Percentiles rank a stretch among this genome's conserved stretches.
Evolutionary conservation across 2,888 invertebrate species (phyloP).

Genomic region (Lacanobia wlatinum): DNA sequence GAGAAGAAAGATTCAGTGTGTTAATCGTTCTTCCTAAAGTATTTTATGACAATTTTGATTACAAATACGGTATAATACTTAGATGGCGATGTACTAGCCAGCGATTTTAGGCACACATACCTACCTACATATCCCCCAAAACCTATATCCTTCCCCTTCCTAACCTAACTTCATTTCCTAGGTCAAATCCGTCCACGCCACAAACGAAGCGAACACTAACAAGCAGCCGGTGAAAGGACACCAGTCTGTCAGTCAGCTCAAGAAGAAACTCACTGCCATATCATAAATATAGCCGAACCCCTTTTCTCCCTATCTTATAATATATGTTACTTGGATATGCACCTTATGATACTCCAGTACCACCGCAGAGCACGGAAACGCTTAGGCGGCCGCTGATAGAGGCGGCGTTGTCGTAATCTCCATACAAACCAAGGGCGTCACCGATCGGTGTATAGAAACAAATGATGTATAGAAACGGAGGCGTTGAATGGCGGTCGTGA

Average conservation of each 20-base stretch:
- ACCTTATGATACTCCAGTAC: constrained; percentile 5
- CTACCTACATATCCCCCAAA: background rate
- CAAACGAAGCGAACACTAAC: constrained; percentile 80
- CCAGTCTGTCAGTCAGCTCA: constrained; percentile 85
- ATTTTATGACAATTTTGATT: too few relatives aligned
- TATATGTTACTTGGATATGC: constrained; percentile 55
- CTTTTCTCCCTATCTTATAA: constrained; percentile 3
- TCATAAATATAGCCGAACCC: constrained; percentile 68
- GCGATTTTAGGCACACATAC: background rate
- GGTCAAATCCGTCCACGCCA: constrained; percentile 88
- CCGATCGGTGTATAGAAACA: too few relatives aligned
- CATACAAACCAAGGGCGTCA: background rate
- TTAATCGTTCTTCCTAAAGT: background rate
- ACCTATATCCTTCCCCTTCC: constrained; percentile 35
- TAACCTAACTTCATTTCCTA: constrained; percentile 62
- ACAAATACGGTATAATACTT: too few relatives aligned
- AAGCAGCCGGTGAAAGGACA: constrained; percentile 81
- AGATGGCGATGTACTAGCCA: too few relatives aligned
- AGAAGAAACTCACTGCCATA: constrained; percentile 81
- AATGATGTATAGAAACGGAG: background rate
- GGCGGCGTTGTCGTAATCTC: background rate
- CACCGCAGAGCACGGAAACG: background rate
- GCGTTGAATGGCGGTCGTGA: background rate
- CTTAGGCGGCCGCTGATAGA: background rate
- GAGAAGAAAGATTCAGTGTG: background rate